phyloP scores from a whole-genome alignment of 2,888 invertebrate genomes.

The Phengaris alcon region DNA sequence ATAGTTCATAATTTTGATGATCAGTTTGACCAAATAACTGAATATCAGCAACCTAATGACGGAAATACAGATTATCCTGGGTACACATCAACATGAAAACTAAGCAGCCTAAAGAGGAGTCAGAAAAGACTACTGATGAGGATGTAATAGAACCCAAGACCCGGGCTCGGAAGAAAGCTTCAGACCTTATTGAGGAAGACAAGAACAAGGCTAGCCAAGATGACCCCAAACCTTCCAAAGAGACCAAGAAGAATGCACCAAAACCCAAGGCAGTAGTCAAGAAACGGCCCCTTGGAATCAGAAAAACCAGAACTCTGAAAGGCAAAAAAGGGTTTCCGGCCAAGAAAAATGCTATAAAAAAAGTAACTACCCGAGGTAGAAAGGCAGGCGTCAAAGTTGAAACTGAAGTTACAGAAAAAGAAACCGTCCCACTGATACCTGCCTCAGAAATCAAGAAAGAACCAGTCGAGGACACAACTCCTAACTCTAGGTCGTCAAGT shows the following conservation, averaged over 20 bases:
- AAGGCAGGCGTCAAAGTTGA: slow-evolving; percentile 60
- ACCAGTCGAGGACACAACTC: slow-evolving; percentile 62
- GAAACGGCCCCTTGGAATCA: slow-evolving; percentile 70
- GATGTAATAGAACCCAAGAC: slow-evolving; percentile 72
- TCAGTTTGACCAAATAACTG: slow-evolving; percentile 38
- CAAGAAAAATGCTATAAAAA: slow-evolving; percentile 65
- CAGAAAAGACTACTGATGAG: slow-evolving; percentile 70
- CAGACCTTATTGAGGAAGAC: slow-evolving; percentile 63
- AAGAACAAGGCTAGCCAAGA: slow-evolving; percentile 62
- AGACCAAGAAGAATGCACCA: slow-evolving; percentile 58
- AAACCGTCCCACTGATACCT: slow-evolving; percentile 63
- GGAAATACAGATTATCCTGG: slow-evolving; percentile 67
- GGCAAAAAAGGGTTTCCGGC: slow-evolving; percentile 61
- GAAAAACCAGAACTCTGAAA: slow-evolving; percentile 61
- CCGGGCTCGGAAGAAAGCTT: slow-evolving; percentile 71
- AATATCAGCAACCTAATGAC: slow-evolving; percentile 67
- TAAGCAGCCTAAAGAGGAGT: slow-evolving; percentile 71
- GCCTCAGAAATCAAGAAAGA: slow-evolving; percentile 72
- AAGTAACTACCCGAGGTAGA: slow-evolving; percentile 56
- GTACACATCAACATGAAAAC: slow-evolving; percentile 78
- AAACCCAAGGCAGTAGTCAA: slow-evolving; percentile 67
- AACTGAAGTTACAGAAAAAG: slow-evolving; percentile 61
- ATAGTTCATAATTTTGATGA: not conserved
- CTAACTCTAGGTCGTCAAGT: slow-evolving; percentile 71
- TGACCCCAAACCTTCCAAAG: slow-evolving; percentile 71